These are phyloP conservation scores for Coptodon rendalli DNA, from an alignment of 2,113 vertebrate genomes.

Conservation along the genomic window DNA sequence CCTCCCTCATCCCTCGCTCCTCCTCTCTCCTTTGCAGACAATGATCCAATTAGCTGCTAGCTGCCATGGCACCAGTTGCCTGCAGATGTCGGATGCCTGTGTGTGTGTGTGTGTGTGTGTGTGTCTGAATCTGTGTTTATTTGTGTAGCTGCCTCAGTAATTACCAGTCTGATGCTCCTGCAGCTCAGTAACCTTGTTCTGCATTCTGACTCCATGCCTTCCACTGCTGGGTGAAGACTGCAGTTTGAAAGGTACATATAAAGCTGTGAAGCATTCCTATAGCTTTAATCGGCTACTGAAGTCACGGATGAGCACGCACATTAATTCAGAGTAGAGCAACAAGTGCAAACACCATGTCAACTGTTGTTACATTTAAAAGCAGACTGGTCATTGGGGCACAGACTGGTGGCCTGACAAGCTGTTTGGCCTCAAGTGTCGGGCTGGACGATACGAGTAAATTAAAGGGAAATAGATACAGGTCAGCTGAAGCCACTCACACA, in stretches of 20 bases:
- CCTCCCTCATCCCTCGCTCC: constrained; percentile 36
- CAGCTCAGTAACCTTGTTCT: constrained; percentile 37
- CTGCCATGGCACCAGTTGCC: constrained; percentile 64
- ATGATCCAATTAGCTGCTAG: constrained; percentile 72
- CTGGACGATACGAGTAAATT: background rate
- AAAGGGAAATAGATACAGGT: background rate
- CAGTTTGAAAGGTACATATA: constrained; percentile 4
- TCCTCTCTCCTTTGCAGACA: constrained; percentile 65
- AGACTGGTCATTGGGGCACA: background rate
- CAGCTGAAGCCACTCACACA: background rate
- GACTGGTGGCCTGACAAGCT: background rate
- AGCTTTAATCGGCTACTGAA: background rate
- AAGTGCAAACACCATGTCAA: background rate
- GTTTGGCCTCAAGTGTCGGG: background rate
- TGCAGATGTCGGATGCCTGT: constrained; percentile 48
- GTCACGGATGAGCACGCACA: background rate
- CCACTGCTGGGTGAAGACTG: background rate
- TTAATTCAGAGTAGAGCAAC: background rate
- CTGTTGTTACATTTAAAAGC: background rate
- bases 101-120: background rate
- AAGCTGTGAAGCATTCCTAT: background rate
- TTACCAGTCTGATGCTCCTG: constrained; percentile 36
- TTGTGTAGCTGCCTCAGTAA: constrained; percentile 23
- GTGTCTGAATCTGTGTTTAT: background rate
- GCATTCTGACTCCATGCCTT: constrained; percentile 21